Evolutionary conservation across 1,140 invertebrate genomes (phyloP), one percentile per base, ranked within the genome.

Genomic region (Panagrolaimus sp.): DNA sequence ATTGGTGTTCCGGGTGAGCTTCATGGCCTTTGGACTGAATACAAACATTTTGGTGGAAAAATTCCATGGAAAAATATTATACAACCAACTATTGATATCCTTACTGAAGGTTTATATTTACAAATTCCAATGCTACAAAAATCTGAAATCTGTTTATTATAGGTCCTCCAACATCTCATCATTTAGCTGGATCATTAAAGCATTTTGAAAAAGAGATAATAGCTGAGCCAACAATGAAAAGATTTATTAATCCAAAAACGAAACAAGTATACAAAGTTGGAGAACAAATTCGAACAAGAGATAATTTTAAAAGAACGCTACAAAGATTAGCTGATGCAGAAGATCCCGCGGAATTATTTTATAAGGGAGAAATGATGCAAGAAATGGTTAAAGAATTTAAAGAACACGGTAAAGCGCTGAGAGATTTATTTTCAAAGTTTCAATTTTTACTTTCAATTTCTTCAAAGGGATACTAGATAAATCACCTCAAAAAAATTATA

Each of bases 1-100:
- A 64, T 77, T 38, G 91, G 87, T 0, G 90, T 96, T 5, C 93
- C 93, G 8, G 93, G 93, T 1, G 93, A 96, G 83, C 78, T 96
- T 1, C 88, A 88, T 69, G 93, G 92, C 1, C 92, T 93, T 78
- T 90, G 90, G 88, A 87, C 88, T 68, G 90, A 91, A 0, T 89
- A 94, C 81, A 83, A 89, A 77, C 86, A 86, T 65, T 94, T 90
- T 84, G 92, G 92, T 0, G 87, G 87, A 72, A 65, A 65, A 20
- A 42, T 76, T 25, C 20, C 63, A 31, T 76, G 74, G 74, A 16
- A 14, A 31, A 62, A 68, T 47, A 25, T 81, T 9, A 65, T 81
- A 14, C 16, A 72, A 57, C 79, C 79, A 20, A 81, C 82, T 1
- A 72, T 83, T 66, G 57, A 72, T 31, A 63, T 81, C 14, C 65